Evolutionary conservation across 2,113 vertebrate genomes (phyloP).

Genomic region (Plecotus auritus): DNA sequence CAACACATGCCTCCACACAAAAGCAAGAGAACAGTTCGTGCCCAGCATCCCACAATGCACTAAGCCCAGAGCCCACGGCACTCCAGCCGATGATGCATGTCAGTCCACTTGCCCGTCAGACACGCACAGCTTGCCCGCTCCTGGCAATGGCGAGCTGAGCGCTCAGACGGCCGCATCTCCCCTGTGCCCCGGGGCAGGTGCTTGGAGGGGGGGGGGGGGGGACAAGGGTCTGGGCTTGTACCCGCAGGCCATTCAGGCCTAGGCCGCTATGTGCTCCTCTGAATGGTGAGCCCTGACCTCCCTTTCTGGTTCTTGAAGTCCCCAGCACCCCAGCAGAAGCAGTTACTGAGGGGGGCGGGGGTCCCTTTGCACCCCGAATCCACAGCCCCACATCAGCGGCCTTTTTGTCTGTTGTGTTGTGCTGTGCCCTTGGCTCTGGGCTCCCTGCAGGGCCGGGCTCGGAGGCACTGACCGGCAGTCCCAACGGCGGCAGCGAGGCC

Average conservation of each 20-base stretch:
- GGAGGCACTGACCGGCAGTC: slow-evolving; percentile 78
- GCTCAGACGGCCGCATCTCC: neutral
- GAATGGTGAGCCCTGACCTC: neutral
- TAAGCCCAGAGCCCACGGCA: neutral
- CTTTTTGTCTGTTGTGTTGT: slow-evolving; percentile 51
- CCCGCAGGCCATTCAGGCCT: neutral
- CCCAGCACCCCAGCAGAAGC: neutral
- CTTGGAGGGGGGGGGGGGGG: neutral
- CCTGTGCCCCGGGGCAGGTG: neutral
- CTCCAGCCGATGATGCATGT: neutral
- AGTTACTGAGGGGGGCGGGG: neutral
- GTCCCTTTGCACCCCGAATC: neutral
- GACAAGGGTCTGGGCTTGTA: too few species aligned
- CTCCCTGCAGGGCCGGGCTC: slow-evolving; percentile 79
- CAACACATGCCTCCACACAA: neutral
- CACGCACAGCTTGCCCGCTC: neutral
- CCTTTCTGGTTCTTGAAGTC: neutral
- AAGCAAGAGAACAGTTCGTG: neutral
- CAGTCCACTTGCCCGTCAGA: neutral
- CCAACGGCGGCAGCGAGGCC: slow-evolving; percentile 80
- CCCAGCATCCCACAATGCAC: neutral
- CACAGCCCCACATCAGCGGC: neutral
- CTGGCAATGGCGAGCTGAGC: neutral
- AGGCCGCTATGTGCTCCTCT: neutral
- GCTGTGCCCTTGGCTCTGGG: slow-evolving; percentile 46